Evolutionary conservation across 2,113 vertebrate genomes (phyloP).

Genomic region (Atlantisia rogersi): DNA sequence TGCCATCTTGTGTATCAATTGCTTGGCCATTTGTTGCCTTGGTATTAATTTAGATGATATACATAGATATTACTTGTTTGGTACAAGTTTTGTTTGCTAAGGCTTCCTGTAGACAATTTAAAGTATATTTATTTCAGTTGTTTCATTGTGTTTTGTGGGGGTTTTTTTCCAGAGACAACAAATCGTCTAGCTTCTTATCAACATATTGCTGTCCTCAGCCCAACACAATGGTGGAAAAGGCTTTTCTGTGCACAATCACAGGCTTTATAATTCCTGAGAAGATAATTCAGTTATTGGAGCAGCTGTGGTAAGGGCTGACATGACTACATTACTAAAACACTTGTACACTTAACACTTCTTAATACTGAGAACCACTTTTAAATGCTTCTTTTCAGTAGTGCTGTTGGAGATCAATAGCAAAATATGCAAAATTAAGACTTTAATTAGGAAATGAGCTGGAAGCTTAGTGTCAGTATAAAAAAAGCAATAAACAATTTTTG

Average conservation of each 20-base stretch:
- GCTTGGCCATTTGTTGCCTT: not conserved
- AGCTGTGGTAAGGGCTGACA: constrained; percentile 81
- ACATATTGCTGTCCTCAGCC: constrained; percentile 85
- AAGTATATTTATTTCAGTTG: not conserved
- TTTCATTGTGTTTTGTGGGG: not conserved
- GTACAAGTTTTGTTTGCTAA: not conserved
- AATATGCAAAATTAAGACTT: not conserved
- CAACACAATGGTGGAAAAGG: constrained; percentile 39
- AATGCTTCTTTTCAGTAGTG: not conserved
- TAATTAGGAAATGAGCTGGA: not conserved
- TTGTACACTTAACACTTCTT: not conserved
- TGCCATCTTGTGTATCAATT: not conserved
- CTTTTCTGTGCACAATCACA: constrained; percentile 80
- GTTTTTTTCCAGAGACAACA: constrained; percentile 78
- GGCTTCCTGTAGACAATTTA: not conserved
- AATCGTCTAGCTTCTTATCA: constrained; percentile 84
- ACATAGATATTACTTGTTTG: not conserved
- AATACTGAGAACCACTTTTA: not conserved
- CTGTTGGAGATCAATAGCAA: not conserved
- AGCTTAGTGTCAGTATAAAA: not conserved
- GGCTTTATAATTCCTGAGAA: constrained; percentile 87
- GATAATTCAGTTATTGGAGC: constrained; percentile 79
- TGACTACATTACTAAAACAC: not conserved
- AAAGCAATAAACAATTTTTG: not conserved
- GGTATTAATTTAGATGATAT: not conserved